Evolutionary conservation across 2,113 vertebrate genomes (phyloP).

Genomic region (Sialia sialis): DNA sequence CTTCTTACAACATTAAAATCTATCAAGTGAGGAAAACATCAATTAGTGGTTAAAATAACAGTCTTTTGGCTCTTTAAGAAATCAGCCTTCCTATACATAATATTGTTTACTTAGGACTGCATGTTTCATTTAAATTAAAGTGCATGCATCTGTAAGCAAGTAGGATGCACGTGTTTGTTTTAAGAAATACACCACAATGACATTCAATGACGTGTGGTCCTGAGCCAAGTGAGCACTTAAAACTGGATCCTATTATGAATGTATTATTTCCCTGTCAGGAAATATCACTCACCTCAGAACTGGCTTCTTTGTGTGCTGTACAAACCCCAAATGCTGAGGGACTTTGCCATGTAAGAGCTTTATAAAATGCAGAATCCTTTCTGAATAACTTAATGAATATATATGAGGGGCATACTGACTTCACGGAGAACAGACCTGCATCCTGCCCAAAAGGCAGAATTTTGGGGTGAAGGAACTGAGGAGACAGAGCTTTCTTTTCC

Average conservation of each 20-base stretch:
- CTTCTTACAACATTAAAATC: background rate
- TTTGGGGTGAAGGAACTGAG: background rate
- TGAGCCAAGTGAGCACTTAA: slow-evolving; percentile 2
- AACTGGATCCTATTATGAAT: background rate
- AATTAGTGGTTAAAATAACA: slow-evolving; percentile 18
- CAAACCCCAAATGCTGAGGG: background rate
- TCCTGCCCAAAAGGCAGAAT: background rate
- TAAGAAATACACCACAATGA: background rate
- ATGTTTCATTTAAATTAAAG: background rate
- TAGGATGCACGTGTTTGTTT: background rate
- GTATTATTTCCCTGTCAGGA: background rate
- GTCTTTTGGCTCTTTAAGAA: background rate
- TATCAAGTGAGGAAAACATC: slow-evolving; percentile 6
- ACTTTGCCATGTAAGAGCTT: slow-evolving; percentile 10
- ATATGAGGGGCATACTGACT: background rate
- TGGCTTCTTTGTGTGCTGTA: background rate
- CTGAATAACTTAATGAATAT: background rate
- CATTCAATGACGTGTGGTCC: background rate
- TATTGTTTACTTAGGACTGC: background rate
- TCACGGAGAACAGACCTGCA: background rate
- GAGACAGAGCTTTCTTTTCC: background rate
- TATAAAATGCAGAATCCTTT: slow-evolving; percentile 13
- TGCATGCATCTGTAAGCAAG: background rate
- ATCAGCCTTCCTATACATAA: background rate
- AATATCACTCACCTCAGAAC: background rate